Percentiles rank a stretch among this genome's conserved stretches.
Conservation (phyloP, 2,797 vertebrate genomes). For the Coluber constrictor region DNA sequence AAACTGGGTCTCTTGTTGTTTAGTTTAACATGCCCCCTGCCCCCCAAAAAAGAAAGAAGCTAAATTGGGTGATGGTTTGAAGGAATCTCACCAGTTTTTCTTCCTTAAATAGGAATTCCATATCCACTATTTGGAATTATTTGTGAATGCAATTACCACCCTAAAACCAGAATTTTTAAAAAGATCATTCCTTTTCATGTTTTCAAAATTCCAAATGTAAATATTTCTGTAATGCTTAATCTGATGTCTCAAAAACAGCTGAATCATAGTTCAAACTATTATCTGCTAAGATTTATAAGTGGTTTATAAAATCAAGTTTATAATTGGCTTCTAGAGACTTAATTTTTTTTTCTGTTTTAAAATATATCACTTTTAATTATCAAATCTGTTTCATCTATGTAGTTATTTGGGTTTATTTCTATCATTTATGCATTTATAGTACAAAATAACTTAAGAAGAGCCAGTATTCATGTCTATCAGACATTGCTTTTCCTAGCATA, state of each 20-base stretch:
- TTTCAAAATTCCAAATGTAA: neutral
- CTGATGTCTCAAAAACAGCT: neutral
- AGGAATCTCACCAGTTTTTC: neutral
- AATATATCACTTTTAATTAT: neutral
- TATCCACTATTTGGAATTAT: neutral
- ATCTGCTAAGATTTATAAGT: neutral
- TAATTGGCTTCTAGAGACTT: slow-evolving; percentile 20
- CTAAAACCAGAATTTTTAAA: neutral
- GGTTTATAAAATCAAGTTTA: neutral
- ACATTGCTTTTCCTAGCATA: neutral
- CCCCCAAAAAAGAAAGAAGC: neutral
- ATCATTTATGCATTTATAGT: neutral
- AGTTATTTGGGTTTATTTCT: neutral
- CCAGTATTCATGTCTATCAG: neutral
- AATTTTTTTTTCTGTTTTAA: neutral
- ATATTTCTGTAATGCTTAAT: neutral
- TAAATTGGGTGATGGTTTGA: neutral
- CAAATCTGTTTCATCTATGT: slow-evolving; percentile 29
- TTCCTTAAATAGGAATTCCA: neutral
- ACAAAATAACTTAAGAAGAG: neutral
- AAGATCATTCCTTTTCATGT: neutral
- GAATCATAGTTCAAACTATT: neutral
- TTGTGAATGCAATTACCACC: neutral
- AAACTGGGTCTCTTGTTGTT: neutral
- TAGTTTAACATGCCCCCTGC: neutral